Evolutionary conservation across 2,888 invertebrate species (phyloP).

Genomic region (Muscina levida): DNA sequence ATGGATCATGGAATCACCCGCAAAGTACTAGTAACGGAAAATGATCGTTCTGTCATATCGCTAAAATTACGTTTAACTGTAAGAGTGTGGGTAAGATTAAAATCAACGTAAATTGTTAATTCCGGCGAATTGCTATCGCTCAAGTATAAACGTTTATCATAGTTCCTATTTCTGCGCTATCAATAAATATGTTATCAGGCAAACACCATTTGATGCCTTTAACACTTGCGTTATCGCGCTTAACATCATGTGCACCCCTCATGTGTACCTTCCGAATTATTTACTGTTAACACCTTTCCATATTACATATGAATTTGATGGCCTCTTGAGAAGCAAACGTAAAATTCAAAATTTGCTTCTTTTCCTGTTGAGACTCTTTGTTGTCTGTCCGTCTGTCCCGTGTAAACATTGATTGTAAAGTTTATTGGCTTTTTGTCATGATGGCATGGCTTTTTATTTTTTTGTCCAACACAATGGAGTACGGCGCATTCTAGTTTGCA

Average conservation of each 20-base stretch:
- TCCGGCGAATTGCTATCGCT: background rate
- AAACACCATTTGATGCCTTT: background rate
- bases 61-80: conserved; percentile 7
- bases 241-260: no score
- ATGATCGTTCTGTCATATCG: conserved; percentile 10
- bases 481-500: no score
- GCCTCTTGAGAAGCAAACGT: no score
- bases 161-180: background rate
- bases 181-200: conserved; percentile 1
- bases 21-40: background rate
- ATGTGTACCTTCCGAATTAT: background rate
- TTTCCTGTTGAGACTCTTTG: background rate
- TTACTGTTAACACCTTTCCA: background rate
- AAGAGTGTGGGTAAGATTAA: background rate
- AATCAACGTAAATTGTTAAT: background rate
- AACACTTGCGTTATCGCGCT: background rate
- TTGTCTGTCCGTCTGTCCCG: background rate
- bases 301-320: conserved; percentile 20
- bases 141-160: background rate
- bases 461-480: no score
- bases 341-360: no score
- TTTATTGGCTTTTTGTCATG: conserved; percentile 22
- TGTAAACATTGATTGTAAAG: background rate
- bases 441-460: background rate
- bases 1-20: background rate